phyloP scores from a whole-genome alignment of 2,888 invertebrate species.

The Caenorhabditis angaria region DNA sequence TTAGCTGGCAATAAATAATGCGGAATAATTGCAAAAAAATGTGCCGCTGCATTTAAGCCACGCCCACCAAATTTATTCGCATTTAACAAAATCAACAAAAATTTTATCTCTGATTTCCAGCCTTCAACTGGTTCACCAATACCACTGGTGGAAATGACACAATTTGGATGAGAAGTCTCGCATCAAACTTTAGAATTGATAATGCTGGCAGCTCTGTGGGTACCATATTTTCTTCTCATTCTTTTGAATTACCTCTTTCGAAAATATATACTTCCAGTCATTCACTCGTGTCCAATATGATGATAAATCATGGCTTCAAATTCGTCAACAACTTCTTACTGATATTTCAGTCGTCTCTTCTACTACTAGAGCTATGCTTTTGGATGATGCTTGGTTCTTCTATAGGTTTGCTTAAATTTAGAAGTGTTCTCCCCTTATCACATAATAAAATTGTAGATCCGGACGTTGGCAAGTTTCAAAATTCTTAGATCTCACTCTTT shows the following conservation, averaged over 20 bases:
- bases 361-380: conserved; percentile 34
- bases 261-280: conserved; percentile 29
- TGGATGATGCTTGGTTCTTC: conserved; percentile 35
- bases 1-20: too few relatives aligned
- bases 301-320: conserved; percentile 31
- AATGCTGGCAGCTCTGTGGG: conserved; percentile 35
- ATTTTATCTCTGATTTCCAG: too few relatives aligned
- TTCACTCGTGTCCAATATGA: conserved; percentile 37
- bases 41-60: too few relatives aligned
- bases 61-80: too few relatives aligned
- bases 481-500: conserved; percentile 29
- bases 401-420: conserved; percentile 6
- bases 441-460: conserved; percentile 12
- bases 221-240: too few relatives aligned
- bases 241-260: neutral
- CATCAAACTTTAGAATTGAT: conserved; percentile 21
- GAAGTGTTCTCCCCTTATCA: neutral
- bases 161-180: conserved; percentile 20
- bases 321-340: conserved; percentile 25
- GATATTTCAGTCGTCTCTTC: conserved; percentile 14
- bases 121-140: conserved; percentile 26
- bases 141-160: conserved; percentile 19
- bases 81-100: too few relatives aligned
- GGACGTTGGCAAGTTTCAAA: conserved; percentile 14
- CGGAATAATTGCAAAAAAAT: too few relatives aligned